Evolutionary conservation across 2,888 invertebrate genomes (phyloP), one percentile per base, ranked within the genome.

Genomic region (Chloroclysta siterata): DNA sequence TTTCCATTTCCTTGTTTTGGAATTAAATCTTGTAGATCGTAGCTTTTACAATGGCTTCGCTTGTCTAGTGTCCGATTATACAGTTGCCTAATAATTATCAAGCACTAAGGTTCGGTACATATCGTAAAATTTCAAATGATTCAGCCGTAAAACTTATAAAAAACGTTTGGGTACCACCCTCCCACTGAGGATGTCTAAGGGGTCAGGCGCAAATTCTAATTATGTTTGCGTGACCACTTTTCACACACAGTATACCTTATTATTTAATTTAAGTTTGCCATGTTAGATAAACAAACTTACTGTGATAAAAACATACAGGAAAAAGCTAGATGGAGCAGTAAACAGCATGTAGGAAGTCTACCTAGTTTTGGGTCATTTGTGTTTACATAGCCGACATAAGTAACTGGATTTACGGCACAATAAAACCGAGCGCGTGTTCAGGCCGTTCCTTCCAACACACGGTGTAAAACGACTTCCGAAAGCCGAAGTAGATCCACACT

Each of bases 321-420:
- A 10, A 39, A 53, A 53, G 39, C 39, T 28, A 13, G 22, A 36
- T 39, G 15, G 36, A 51, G 51, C 51, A 36, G 63, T 52, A 52
- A 59, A 63, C 55, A 52, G 29, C 41, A 56, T 52, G 60, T 58
- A 65, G 65, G 65, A 65, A 61, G 65, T 57, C 48, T 36, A 53
- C 53, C 47, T 36, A 60, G 56, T 76, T 77, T 75, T 65, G 77
- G 81, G 79, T 78, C 78, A 71, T 76, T 77, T 73, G 63, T 83
- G 80, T 84, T 83, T 81, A 81, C 73, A 72, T 71, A 72, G 73
- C 69, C 69, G 75, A 72, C 75, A 72, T 33, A 33, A 29, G 29
- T 29, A 50, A 50, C 50, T 72, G 74, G 78, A 79, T 88, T 89
- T 87, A 89, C 80, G 79, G 78, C 82, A 80, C 77, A 79, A 84